Base-by-base conservation (phyloP, 2,888 invertebrate genomes). In the Strigamia maritima region DNA sequence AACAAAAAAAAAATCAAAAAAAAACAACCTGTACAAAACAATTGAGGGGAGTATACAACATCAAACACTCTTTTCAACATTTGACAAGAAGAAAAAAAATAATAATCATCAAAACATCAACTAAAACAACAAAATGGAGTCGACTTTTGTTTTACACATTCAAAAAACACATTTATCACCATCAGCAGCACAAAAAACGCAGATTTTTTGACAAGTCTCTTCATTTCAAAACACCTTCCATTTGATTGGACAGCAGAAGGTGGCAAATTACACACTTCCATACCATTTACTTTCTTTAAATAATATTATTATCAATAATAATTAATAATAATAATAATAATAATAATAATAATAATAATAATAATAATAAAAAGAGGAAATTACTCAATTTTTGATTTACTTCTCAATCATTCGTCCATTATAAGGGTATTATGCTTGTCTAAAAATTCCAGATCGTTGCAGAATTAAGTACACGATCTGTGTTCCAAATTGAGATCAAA, bases 161-260 rank as follows among this genome's bases (percentile, higher is more conserved):
- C 24, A 60, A 60, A 60, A 60, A 60, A 60, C 60, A 60, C 60
- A 60, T 60, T 60, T 3, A 60, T 8, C 60, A 60, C 60, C 10
- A 60, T 19, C 10, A 60, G 8, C 60, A 60, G 19, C 10, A 16
- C n/a, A 16, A 10, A 60, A n/a, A n/a, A n/a, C n/a, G n/a, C 22
- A 19, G 10, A 16, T 60, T 60, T 54, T 60, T 60, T 19, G n/a
- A 60, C n/a, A 10, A 60, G n/a, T 60, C n/a, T 24, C 22, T 60
- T 60, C 19, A 60, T 60, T 19, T 60, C 49, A 49, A 49, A 49
- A 40, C 60, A 60, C 60, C 60, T 19, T 60, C 60, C 24, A 60
- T 44, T 44, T 44, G 24, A 60, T 60, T 60, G 60, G 60, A 60
- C 60, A 22, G 60, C n/a, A n/a, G 60, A 60, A 60, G 60, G 60